Evolutionary conservation across 2,888 invertebrate species (phyloP).

Genomic region (Gryllus longicercus): DNA sequence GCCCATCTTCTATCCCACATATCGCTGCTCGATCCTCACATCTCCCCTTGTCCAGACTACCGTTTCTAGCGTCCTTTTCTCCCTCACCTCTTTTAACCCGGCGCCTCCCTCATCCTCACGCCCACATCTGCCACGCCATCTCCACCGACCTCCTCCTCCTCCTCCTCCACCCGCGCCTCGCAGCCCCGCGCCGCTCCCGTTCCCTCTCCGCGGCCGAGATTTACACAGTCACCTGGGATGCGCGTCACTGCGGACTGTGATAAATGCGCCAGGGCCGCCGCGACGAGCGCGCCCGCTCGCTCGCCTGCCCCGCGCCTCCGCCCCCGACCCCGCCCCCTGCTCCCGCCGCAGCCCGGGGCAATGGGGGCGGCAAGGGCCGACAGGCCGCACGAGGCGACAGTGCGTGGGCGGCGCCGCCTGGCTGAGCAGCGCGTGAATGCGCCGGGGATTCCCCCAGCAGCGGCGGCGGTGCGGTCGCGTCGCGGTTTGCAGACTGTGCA

Average conservation of each 20-base stretch:
- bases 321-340: no score
- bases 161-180: not conserved
- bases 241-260: constrained; percentile 3
- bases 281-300: not conserved
- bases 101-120: not conserved
- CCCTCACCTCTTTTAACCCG: not conserved
- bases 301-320: not conserved
- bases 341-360: no score
- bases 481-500: no score
- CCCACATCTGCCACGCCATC: not conserved
- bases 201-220: not conserved
- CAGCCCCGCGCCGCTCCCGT: not conserved
- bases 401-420: no score
- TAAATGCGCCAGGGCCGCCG: not conserved
- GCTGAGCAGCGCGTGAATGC: no score
- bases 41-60: no score
- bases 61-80: not conserved
- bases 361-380: no score
- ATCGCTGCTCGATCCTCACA: no score
- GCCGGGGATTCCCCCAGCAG: no score
- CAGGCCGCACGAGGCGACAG: no score
- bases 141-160: not conserved
- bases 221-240: constrained; percentile 17
- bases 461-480: no score
- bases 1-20: no score